Percentiles rank a stretch among this genome's conserved stretches.
These are phyloP conservation scores for Watsonalla binaria DNA, from an alignment of 2,888 invertebrate genomes.

Conservation along the genomic window DNA sequence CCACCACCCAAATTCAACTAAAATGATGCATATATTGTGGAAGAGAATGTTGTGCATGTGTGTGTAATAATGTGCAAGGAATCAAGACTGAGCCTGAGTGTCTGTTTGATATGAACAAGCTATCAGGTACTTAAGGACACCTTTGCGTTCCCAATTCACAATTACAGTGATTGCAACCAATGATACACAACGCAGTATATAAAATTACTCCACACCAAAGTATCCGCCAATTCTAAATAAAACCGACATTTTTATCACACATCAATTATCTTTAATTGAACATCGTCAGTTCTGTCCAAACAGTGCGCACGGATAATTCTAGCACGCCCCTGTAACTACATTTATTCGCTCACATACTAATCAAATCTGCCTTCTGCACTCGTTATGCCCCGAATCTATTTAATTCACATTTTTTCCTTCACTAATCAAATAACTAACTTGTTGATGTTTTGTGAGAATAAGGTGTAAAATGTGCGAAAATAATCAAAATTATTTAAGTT, in stretches of 20 bases:
- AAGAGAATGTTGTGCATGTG: too few relatives aligned
- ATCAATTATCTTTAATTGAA: background rate
- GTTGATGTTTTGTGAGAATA: background rate
- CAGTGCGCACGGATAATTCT: slow-evolving; percentile 25
- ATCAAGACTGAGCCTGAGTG: too few relatives aligned
- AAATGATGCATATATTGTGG: too few relatives aligned
- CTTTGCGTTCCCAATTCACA: too few relatives aligned
- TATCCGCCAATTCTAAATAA: background rate
- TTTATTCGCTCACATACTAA: slow-evolving; percentile 10
- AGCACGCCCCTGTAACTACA: slow-evolving; percentile 25
- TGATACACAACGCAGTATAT: too few relatives aligned
- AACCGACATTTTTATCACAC: background rate
- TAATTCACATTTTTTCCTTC: background rate
- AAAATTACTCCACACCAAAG: background rate
- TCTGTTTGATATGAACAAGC: too few relatives aligned
- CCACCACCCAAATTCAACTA: too few relatives aligned
- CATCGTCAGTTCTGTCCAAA: background rate
- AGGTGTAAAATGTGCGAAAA: too few relatives aligned
- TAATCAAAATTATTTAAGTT: too few relatives aligned
- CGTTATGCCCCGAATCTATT: background rate
- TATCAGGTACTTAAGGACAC: too few relatives aligned
- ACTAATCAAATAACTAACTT: background rate
- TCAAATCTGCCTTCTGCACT: slow-evolving; percentile 1
- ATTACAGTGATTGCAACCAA: too few relatives aligned
- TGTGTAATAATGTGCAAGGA: too few relatives aligned